phyloP scores from a whole-genome alignment of 2,113 vertebrate genomes.

The Xiphorhynchus elegans region DNA sequence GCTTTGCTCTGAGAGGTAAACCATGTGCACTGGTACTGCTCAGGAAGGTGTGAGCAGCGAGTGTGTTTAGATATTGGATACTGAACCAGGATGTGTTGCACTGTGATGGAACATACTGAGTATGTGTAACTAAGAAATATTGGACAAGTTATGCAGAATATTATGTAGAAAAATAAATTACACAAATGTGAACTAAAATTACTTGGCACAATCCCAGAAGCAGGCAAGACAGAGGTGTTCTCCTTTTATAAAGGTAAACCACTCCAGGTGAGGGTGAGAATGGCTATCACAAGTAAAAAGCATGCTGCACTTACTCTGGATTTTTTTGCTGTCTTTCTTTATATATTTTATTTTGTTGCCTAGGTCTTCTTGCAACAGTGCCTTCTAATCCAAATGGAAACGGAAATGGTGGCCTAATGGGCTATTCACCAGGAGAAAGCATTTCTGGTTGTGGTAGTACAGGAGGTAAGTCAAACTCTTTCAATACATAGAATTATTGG shows the following conservation, averaged over 20 bases:
- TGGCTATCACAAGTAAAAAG: background rate
- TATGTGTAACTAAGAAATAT: background rate
- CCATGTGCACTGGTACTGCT: background rate
- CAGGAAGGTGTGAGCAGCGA: background rate
- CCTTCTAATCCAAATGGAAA: slow-evolving; percentile 82
- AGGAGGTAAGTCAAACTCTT: slow-evolving; percentile 72
- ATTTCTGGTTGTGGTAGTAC: slow-evolving; percentile 64
- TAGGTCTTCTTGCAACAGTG: slow-evolving; percentile 90
- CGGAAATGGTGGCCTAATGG: slow-evolving; percentile 75
- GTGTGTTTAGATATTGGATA: background rate
- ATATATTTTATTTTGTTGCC: background rate
- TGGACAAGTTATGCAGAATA: background rate
- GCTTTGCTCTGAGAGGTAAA: background rate
- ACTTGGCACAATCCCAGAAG: background rate
- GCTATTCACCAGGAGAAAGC: slow-evolving; percentile 74
- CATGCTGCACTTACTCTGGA: background rate
- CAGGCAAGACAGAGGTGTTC: background rate
- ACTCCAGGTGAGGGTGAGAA: background rate
- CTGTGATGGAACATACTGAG: fast-evolving
- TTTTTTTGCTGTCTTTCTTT: background rate
- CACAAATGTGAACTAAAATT: background rate
- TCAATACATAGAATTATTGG: background rate
- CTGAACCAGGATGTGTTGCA: background rate
- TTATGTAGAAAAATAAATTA: background rate
- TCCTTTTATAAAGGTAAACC: background rate